These are phyloP conservation scores for Chitala chitala DNA, from an alignment of 2,113 vertebrate genomes.

Conservation along the genomic window DNA sequence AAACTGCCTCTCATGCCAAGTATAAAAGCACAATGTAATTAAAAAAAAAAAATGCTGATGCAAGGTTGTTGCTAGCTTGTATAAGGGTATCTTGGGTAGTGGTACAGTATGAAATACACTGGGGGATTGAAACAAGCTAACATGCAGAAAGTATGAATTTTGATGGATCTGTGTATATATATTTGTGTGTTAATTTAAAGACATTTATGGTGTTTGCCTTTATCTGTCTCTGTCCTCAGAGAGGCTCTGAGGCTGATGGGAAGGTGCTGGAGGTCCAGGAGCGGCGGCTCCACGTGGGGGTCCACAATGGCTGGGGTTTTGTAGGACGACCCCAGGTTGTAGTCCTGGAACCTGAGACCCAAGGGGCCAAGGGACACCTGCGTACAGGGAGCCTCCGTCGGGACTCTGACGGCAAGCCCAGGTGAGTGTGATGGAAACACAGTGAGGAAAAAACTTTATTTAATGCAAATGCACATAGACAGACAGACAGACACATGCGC, in stretches of 20 bases:
- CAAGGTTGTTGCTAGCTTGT: too few relatives aligned
- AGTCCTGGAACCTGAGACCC: conserved; percentile 63
- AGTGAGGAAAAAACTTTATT: too few relatives aligned
- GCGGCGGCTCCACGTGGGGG: conserved; percentile 76
- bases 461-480: too few relatives aligned
- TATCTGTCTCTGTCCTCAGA: conserved; percentile 47
- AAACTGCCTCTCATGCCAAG: too few relatives aligned
- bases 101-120: too few relatives aligned
- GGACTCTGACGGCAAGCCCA: conserved; percentile 41
- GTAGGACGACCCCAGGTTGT: conserved; percentile 78
- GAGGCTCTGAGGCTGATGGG: conserved; percentile 32
- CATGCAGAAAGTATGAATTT: conserved; percentile 23
- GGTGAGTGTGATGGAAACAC: conserved; percentile 64
- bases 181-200: background rate
- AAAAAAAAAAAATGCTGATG: too few relatives aligned
- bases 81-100: too few relatives aligned
- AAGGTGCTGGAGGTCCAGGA: conserved; percentile 67
- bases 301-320: conserved; percentile 84
- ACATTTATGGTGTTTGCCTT: background rate
- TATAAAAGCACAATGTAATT: too few relatives aligned
- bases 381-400: background rate
- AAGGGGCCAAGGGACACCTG: conserved; percentile 38
- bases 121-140: too few relatives aligned
- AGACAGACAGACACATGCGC: too few relatives aligned
- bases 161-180: background rate